Percentiles rank a stretch among this genome's conserved stretches.
phyloP scores from a whole-genome alignment of 2,888 invertebrate genomes.

The Hylaea fasciaria region DNA sequence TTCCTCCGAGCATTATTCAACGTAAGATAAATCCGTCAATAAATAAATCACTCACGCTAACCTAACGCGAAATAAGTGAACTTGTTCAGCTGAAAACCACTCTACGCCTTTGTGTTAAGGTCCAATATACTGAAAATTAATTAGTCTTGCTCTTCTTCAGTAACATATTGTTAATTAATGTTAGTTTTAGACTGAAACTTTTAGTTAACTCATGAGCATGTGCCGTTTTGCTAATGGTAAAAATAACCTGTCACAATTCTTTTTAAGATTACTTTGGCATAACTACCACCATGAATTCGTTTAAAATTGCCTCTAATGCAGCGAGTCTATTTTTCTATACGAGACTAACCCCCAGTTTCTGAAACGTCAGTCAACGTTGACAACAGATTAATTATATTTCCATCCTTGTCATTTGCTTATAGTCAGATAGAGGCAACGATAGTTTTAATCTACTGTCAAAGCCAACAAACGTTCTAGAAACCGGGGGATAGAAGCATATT shows the following conservation, averaged over 20 bases:
- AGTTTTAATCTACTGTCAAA: too few species aligned
- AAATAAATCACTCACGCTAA: constrained; percentile 33
- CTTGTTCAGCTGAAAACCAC: constrained; percentile 2
- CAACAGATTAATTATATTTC: too few species aligned
- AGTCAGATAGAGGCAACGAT: too few species aligned
- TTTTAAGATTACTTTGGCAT: not conserved
- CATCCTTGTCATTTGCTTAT: too few species aligned
- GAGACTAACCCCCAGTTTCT: too few species aligned
- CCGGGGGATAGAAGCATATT: not conserved
- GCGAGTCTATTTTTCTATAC: not conserved
- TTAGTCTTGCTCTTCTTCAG: constrained; percentile 1
- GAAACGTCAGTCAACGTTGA: too few species aligned
- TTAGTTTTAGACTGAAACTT: not conserved
- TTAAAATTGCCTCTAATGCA: not conserved
- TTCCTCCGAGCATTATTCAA: constrained; percentile 26
- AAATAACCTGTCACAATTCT: not conserved
- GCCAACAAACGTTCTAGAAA: too few species aligned
- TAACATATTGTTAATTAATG: constrained; percentile 6
- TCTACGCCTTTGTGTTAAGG: constrained; percentile 14
- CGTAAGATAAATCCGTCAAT: constrained; percentile 30
- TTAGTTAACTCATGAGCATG: not conserved
- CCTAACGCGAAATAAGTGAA: constrained; percentile 22
- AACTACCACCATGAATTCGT: too few species aligned
- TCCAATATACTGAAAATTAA: not conserved
- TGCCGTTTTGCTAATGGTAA: not conserved